A percentile compares a stretch with the other conserved stretches of the same genome.
phyloP scores from a whole-genome alignment of 2,797 vertebrate species.

The Threskiornis aethiopicus region DNA sequence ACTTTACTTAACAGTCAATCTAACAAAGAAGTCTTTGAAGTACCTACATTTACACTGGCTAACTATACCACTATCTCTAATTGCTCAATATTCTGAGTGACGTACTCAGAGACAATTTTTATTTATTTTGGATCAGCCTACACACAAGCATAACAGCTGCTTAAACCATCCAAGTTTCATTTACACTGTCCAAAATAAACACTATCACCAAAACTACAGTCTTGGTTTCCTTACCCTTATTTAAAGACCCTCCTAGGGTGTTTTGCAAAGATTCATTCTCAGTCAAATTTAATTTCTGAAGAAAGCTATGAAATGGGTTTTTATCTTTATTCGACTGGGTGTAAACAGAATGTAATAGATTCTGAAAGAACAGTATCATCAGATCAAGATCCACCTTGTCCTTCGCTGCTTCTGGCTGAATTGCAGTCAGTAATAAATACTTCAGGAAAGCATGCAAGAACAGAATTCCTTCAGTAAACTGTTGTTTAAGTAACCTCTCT shows the following conservation, averaged over 20 bases:
- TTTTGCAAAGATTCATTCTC: background rate
- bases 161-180: background rate
- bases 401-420: background rate
- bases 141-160: background rate
- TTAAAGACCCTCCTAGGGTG: background rate
- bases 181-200: background rate
- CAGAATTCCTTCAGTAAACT: background rate
- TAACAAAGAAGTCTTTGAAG: background rate
- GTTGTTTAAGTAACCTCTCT: background rate
- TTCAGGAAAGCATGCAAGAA: background rate
- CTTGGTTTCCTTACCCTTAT: background rate
- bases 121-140: constrained; percentile 39
- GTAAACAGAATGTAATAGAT: background rate
- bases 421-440: background rate
- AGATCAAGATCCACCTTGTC: background rate
- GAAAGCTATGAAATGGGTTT: background rate
- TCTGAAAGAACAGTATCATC: background rate
- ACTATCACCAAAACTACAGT: background rate
- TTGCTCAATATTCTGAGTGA: background rate
- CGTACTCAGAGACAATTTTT: background rate
- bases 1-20: background rate
- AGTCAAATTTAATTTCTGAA: background rate
- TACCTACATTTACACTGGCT: background rate
- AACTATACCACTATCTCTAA: background rate
- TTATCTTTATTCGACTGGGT: background rate